A percentile compares a stretch with the other conserved stretches of the same genome.
These are phyloP conservation scores for Apteryx mantelli DNA, from an alignment of 2,113 vertebrate genomes.

Conservation along the genomic window DNA sequence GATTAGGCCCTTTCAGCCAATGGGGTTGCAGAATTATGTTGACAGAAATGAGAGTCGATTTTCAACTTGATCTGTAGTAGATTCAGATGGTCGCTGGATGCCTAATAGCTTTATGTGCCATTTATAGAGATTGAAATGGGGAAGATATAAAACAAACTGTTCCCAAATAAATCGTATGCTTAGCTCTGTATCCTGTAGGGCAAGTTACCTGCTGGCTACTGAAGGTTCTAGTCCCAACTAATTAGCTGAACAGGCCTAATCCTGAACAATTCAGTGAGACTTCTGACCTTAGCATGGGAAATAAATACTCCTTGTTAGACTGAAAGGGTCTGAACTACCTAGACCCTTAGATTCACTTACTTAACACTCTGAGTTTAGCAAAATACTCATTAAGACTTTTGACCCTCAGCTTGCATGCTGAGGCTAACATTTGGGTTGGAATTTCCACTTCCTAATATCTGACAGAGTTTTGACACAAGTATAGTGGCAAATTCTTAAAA, in stretches of 20 bases:
- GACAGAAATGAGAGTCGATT: not conserved
- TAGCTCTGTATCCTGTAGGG: not conserved
- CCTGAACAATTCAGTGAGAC: not conserved
- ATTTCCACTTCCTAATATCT: not conserved
- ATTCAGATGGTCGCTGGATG: not conserved
- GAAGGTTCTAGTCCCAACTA: not conserved
- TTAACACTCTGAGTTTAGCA: not conserved
- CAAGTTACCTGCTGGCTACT: not conserved
- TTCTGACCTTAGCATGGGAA: not conserved
- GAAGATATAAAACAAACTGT: not conserved
- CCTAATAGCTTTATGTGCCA: not conserved
- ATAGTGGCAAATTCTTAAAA: not conserved
- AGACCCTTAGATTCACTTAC: not conserved
- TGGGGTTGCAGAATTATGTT: not conserved
- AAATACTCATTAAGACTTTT: not conserved
- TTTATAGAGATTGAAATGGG: not conserved
- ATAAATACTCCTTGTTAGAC: not conserved
- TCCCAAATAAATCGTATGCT: not conserved
- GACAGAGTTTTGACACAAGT: not conserved
- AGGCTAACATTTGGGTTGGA: not conserved
- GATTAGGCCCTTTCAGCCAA: not conserved
- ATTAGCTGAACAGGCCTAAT: not conserved
- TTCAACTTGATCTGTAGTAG: not conserved
- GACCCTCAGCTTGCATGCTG: not conserved
- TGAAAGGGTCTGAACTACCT: not conserved